Percentiles rank a stretch among this genome's conserved stretches.
Evolutionary conservation across 2,888 invertebrate genomes (phyloP).

Genomic region (Parthenolecanium corni): DNA sequence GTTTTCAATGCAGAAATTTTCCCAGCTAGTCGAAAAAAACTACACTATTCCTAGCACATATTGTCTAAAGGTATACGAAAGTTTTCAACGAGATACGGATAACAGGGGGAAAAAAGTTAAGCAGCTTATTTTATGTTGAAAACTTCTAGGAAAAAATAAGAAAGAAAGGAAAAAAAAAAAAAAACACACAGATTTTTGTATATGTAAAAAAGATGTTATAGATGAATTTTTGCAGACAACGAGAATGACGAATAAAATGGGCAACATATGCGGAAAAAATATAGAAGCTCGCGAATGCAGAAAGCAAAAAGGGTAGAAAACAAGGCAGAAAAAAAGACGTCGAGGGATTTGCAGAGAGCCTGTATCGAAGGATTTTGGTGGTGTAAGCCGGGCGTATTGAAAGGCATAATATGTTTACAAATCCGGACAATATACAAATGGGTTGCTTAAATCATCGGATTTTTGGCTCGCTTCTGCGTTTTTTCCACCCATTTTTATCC

Average conservation of each 20-base stretch:
- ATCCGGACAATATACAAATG: conserved; percentile 1
- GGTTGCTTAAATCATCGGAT: neutral
- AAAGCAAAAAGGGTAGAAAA: too few relatives aligned
- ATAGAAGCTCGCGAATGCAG: too few relatives aligned
- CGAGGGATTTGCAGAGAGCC: too few relatives aligned
- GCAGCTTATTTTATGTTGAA: neutral
- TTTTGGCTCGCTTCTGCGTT: conserved; percentile 1
- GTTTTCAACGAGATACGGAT: neutral
- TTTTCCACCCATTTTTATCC: conserved; percentile 1
- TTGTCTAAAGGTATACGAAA: neutral
- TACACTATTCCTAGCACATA: too few relatives aligned
- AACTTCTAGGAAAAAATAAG: neutral
- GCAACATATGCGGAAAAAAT: too few relatives aligned
- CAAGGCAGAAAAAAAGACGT: too few relatives aligned
- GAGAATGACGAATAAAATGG: too few relatives aligned
- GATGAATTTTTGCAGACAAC: too few relatives aligned
- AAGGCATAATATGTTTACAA: conserved; percentile 1
- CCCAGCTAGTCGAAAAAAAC: neutral
- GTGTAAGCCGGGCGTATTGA: neutral
- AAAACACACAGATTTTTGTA: neutral
- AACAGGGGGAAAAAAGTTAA: neutral
- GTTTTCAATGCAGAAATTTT: too few relatives aligned
- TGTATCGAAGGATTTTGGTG: neutral
- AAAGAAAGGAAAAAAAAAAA: neutral
- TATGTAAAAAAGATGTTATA: too few relatives aligned